phyloP scores from a whole-genome alignment of 2,797 vertebrate genomes.

The Pangasius sanitwongsei region DNA sequence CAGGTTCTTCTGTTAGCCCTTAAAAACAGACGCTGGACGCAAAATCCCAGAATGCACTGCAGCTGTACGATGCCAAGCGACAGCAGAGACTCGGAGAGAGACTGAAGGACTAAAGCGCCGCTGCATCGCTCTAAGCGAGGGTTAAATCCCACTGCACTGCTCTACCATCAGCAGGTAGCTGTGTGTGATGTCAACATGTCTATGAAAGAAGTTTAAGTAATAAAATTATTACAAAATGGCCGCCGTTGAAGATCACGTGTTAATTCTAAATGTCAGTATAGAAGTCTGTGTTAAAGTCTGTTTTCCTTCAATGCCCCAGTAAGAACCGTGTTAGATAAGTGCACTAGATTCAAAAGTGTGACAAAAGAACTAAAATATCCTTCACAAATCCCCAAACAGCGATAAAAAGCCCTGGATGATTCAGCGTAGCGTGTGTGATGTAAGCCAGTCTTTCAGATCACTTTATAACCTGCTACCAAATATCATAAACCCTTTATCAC shows the following conservation, averaged over 20 bases:
- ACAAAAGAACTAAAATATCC: neutral
- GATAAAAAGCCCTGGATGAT: neutral
- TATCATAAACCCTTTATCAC: slow-evolving; percentile 40
- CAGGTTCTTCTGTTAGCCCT: neutral
- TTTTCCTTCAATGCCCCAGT: slow-evolving; percentile 2
- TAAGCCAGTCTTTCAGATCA: neutral
- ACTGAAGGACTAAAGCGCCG: neutral
- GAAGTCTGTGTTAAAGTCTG: neutral
- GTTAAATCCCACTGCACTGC: neutral
- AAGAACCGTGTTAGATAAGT: neutral
- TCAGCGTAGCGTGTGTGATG: neutral
- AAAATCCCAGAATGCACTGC: too few relatives aligned
- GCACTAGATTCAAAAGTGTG: slow-evolving; percentile 10
- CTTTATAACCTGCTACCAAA: slow-evolving; percentile 17
- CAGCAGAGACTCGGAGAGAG: neutral
- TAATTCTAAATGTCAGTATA: neutral
- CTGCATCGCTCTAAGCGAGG: neutral
- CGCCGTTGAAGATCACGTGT: neutral
- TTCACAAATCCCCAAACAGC: neutral
- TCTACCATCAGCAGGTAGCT: neutral
- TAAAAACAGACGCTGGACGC: too few relatives aligned
- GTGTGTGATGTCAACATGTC: neutral
- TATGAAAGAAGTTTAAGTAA: neutral
- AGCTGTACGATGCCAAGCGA: too few relatives aligned
- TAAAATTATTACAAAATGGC: neutral